Percentiles rank a stretch among this genome's conserved stretches.
Evolutionary conservation across 2,888 invertebrate genomes (phyloP).

Genomic region (Dione vanillae): DNA sequence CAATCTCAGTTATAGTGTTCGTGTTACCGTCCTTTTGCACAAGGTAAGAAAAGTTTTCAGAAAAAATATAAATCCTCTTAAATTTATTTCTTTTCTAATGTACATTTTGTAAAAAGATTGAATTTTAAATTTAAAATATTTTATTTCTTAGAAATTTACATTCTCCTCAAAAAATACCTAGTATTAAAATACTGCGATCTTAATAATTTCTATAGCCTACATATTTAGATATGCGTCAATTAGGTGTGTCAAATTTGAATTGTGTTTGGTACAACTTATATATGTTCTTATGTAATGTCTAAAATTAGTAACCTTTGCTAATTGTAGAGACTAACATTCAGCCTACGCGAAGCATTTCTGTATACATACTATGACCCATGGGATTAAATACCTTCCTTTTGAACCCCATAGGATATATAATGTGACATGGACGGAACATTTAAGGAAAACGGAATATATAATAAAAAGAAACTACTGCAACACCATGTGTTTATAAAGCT

Average conservation of each 20-base stretch:
- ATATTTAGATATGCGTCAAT: neutral
- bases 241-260: too few species aligned
- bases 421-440: neutral
- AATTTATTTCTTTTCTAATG: conserved; percentile 3
- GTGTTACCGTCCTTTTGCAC: conserved; percentile 19
- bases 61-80: conserved; percentile 12
- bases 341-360: neutral
- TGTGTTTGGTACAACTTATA: too few species aligned
- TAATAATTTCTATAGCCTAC: neutral
- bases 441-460: too few species aligned
- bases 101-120: neutral
- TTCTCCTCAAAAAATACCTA: too few species aligned
- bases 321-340: neutral
- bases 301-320: too few species aligned
- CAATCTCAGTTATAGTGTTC: conserved; percentile 26
- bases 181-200: too few species aligned
- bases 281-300: too few species aligned
- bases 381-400: conserved; percentile 9
- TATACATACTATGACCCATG: conserved; percentile 1
- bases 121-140: neutral
- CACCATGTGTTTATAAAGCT: too few species aligned
- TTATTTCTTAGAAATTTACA: too few species aligned
- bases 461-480: too few species aligned
- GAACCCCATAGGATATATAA: neutral
- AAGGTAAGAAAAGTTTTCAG: conserved; percentile 10